Evolutionary conservation across 2,113 vertebrate genomes (phyloP), one percentile per base, ranked within the genome.

Genomic region (Gracilinanus agilis): DNA sequence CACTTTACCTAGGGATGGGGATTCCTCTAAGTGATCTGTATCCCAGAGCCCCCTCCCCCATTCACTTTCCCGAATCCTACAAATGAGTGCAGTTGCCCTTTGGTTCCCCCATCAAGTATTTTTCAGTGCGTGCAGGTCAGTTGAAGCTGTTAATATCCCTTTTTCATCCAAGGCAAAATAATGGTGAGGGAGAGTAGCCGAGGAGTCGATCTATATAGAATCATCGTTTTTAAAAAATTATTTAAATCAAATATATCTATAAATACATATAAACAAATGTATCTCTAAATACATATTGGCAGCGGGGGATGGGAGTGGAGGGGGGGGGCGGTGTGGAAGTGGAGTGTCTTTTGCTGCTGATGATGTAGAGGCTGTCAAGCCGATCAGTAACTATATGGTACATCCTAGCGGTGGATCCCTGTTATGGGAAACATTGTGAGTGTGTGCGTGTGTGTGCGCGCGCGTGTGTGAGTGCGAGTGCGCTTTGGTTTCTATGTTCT

Each of bases 391-490:
- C 98, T 96, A 98, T 96, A 98, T 98, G 98, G 98, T 98, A 98
- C 99, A 99, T 99, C 98, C 99, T 98, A 99, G 99, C 98, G 98
- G 99, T 96, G 92, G 98, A 98, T 98, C 54, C 91, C 95, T 98
- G 98, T 98, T 98, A 98, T 98, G 98, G 92, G 96, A 93, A n/a
- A 91, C 67, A 24, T 53, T 16, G 53, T 23, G 2, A 3, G 92
- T 83, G 75, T 89, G 90, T 58, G 53, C 40, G 94, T 40, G 24
- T 34, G 83, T 11, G 54, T 11, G 40, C 49, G 23, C 4, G 27
- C 5, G 56, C 25, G 90, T 61, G 55, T 54, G 92, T 75, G 95
- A 40, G 88, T 9, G 90, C 40, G 88, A 25, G 89, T 53, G 89
- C 49, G 89, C 44, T 90, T 75, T 13, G n/a, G 25, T 53, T 29